Base-by-base conservation (phyloP, 2,797 vertebrate genomes). In the Mormyrus hasselquistii region DNA sequence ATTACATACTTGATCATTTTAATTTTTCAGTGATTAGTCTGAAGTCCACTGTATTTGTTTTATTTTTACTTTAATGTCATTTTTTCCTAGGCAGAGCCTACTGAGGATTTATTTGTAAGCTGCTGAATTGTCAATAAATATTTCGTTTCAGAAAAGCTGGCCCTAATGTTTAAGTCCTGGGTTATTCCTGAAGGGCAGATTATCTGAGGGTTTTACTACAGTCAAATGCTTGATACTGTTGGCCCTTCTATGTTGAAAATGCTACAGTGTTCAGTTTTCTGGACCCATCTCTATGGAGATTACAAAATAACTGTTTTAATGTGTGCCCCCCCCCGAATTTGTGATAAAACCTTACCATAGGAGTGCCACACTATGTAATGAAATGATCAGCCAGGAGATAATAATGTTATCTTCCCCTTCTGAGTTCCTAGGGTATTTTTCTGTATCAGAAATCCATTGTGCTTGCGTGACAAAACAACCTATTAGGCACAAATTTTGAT, bases 71-170 rank as follows among this genome's bases (percentile, higher is more conserved):
- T 94, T 91, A 92, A 94, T 94, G 92, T 94, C 91, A 94, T 87
- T 94, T 87, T 96, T 95, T 96, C 95, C 97, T 98, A 96, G 97
- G 97, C 97, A 96, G 97, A 98, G 97, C 97, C 97, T 97, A 95
- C 95, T 95, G 96, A 97, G 96, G 95, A 91, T 93, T 95, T 96
- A 94, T 95, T 95, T 96, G 94, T 95, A 97, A 97, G 97, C 97
- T 97, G 96, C 97, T 98, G 97, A 96, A 95, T 95, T 97, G 94
- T 93, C 94, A 94, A 95, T 94, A 96, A 95, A 94, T 91, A 92
- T 93, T 92, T 90, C 65, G n/a, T 92, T 93, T 91, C 90, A 85
- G 92, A 92, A 90, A 91, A 93, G 93, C 91, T 88, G 89, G 87
- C 90, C 86, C 88, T 90, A 73, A 41, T 73, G 34, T 91, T 91